phyloP scores from a whole-genome alignment of 64 coral and sea anemone genomes.

The Acropora yongei region DNA sequence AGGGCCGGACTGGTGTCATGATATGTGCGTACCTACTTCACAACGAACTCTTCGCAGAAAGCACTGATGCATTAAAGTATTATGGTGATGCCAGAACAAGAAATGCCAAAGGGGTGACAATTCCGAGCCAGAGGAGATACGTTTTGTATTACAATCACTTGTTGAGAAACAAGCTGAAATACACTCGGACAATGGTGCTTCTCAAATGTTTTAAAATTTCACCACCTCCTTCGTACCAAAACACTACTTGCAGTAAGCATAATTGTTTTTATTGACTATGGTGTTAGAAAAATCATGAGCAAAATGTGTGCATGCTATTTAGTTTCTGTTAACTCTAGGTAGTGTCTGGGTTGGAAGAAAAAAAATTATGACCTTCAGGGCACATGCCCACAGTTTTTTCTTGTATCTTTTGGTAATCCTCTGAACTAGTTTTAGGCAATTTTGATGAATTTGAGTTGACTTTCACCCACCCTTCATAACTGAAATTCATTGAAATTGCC shows the following conservation, averaged over 20 bases:
- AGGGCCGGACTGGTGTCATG: conserved; percentile 99
- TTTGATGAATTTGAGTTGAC: too few species aligned
- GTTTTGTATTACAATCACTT: conserved; percentile 86
- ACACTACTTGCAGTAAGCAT: conserved; percentile 91
- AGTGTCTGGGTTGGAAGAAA: too few species aligned
- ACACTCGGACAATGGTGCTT: conserved; percentile 86
- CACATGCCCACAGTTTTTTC: too few species aligned
- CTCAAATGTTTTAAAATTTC: conserved; percentile 72
- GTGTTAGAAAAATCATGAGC: too few species aligned
- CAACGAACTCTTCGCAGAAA: conserved; percentile 69
- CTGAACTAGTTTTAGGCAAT: too few species aligned
- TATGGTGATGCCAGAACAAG: conserved; percentile 95
- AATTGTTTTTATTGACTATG: neutral
- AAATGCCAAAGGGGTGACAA: conserved; percentile 96
- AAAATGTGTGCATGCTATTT: too few species aligned
- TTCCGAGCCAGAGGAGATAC: conserved; percentile 96
- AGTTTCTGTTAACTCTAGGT: too few species aligned
- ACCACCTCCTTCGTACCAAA: conserved; percentile 71
- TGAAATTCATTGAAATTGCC: too few species aligned
- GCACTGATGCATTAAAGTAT: conserved; percentile 77
- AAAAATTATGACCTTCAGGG: too few species aligned
- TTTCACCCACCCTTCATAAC: too few species aligned
- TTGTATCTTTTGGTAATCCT: too few species aligned
- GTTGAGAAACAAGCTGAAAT: conserved; percentile 64
- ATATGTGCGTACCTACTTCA: conserved; percentile 98